These are phyloP conservation scores for Leptinotarsa undecemlineata DNA, from an alignment of 1,140 invertebrate genomes.

Conservation along the genomic window DNA sequence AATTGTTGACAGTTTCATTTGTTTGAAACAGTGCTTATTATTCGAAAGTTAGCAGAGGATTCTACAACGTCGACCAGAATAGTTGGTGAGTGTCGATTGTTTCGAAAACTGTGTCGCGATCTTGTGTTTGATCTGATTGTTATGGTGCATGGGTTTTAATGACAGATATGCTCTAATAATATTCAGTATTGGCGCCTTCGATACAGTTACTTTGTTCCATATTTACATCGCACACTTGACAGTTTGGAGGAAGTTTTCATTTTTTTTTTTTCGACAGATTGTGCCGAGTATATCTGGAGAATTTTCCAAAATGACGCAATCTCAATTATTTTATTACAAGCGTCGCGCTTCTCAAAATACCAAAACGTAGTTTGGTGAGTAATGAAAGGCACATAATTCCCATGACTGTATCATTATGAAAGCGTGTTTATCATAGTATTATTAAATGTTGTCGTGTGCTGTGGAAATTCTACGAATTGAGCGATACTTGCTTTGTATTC, in stretches of 20 bases:
- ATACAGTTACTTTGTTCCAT: conserved; percentile 33
- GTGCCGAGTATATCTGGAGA: background rate
- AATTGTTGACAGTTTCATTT: conserved; percentile 22
- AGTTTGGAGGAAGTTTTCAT: background rate
- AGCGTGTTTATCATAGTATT: background rate
- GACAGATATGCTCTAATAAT: conserved; percentile 47
- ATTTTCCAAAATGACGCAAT: conserved; percentile 8
- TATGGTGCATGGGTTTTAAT: conserved; percentile 40
- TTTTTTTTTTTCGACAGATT: background rate
- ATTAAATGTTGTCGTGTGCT: background rate
- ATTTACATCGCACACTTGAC: background rate
- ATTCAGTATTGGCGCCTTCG: conserved; percentile 32
- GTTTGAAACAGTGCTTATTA: conserved; percentile 13
- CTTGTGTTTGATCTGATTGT: conserved; percentile 34
- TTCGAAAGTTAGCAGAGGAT: conserved; percentile 13
- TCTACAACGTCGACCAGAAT: conserved; percentile 29
- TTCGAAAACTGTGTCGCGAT: conserved; percentile 13
- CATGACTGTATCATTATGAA: conserved; percentile 7
- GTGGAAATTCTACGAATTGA: background rate
- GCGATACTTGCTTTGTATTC: conserved; percentile 3
- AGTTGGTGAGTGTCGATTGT: conserved; percentile 37
- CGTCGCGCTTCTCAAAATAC: conserved; percentile 18
- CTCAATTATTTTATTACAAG: conserved; percentile 13
- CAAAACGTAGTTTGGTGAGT: conserved; percentile 10
- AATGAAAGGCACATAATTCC: conserved; percentile 1